Evolutionary conservation across 2,888 invertebrate species (phyloP), one percentile per base, ranked within the genome.

Genomic region (Pandemis corylana): DNA sequence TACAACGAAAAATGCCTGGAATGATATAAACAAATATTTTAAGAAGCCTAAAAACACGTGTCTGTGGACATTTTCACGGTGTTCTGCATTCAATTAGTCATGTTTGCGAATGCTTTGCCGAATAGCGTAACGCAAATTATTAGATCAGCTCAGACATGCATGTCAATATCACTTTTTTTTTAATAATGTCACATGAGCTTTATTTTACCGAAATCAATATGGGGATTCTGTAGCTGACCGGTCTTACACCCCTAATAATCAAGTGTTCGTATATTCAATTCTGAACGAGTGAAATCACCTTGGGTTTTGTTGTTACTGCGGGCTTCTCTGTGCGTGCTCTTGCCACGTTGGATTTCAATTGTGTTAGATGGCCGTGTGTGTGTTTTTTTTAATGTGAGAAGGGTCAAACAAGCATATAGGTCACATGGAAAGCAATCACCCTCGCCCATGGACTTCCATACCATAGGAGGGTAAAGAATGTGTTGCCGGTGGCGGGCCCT

Each of bases 41-140:
- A 7, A 49, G 51, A 51, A 63, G 51, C 59, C 28, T 49, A 44
- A 68, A 41, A 49, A 36, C 51, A 51, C 49, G 42, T 42, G 59
- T 42, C 46, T 67, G 66, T 67, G 36, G 36, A 68, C 63, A 53
- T 68, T 42, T 20, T 28, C 56, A 51, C 68, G 7, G 56, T 44
- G 10, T 68, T 72, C 44, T 63, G 53, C 53, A 61, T 63, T 67
- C 51, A 42, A 62, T 68, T 66, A 49, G 56, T 46, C 44, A 5
- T 67, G 53, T 62, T 72, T 72, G 72, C 65, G 59, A 65, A 59
- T 46, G 46, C 59, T 59, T 56, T 46, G 46, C 42, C 42, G 42
- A 44, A 13, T 15, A 61, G 56, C 44, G 46, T 28, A 61, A 66
- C 41, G 41, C 41, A 71, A 61, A 66, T 71, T 65, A 59, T 41